Evolutionary conservation across 2,113 vertebrate genomes (phyloP), one percentile per base, ranked within the genome.

Genomic region (Calidris pugnax): DNA sequence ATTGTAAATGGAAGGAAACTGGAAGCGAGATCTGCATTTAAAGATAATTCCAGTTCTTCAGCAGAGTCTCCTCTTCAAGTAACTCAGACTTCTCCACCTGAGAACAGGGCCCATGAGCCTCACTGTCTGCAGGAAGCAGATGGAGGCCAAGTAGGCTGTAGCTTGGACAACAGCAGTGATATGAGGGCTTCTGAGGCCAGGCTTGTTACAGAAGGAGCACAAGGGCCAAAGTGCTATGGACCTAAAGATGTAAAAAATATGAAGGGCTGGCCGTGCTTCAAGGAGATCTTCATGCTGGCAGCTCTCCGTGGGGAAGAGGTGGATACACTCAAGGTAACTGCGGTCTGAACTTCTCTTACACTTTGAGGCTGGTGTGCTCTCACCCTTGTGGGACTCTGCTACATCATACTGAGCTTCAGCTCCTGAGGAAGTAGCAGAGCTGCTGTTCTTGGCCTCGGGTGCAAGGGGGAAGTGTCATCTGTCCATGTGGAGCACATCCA

Each of bases 201-300:
- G 21, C 14, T 18, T 76, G 24, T 55, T 53, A 66, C 27, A 82
- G 84, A 53, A 79, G 33, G 18, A 45, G 18, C 16, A 37, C 53
- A 68, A 43, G 50, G 12, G 32, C 35, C 28, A 19, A 41, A 89
- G 28, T 6, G 2, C 11, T 26, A 3, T 30, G 85, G 92, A 87
- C 78, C 94, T 21, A 85, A 60, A 83, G 83, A 60, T 22, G 67
- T 98, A n/a, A 98, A 85, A 90, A 55, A 50, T 5, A 96, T 21
- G 85, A 97, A 33, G 45, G 99, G 99, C 47, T 99, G 99, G 99
- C 98, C 99, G 1, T 94, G 96, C 95, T 99, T 99, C 94, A 99
- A 97, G 94, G 99, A 99, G 27, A 98, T 99, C 91, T 99, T 99
- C 98, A 99, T 99, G 99, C 96, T 99, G 69, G 99, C 99, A 17